Conservation (phyloP, 2,113 vertebrate genomes). For the Calypte anna region DNA sequence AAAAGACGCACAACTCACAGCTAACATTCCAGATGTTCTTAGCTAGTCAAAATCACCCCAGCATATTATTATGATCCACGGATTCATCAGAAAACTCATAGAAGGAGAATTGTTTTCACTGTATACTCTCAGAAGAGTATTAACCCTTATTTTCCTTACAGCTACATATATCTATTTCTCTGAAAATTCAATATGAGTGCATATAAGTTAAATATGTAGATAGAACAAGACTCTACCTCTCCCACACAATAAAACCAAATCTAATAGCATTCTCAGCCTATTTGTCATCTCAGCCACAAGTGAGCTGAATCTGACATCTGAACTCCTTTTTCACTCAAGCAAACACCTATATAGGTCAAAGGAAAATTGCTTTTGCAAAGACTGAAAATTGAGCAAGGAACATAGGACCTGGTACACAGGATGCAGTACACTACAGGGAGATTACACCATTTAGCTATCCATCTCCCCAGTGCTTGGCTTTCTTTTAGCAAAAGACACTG, state of each 20-base stretch:
- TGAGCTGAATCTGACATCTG: background rate
- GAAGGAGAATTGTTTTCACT: background rate
- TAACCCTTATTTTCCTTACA: background rate
- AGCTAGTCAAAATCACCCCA: background rate
- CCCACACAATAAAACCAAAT: background rate
- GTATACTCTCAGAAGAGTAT: background rate
- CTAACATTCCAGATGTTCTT: background rate
- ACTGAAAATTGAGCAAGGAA: slow-evolving; percentile 56
- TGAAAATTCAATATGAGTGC: background rate
- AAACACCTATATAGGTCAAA: slow-evolving; percentile 48
- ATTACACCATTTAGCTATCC: background rate
- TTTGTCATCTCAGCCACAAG: background rate
- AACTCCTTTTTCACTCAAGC: slow-evolving; percentile 39
- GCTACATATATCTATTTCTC: background rate
- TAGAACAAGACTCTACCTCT: background rate
- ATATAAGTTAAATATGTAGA: background rate
- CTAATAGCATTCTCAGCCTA: background rate
- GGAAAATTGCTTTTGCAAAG: slow-evolving; percentile 64
- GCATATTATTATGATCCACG: background rate
- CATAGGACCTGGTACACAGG: background rate
- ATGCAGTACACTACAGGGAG: background rate
- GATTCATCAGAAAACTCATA: background rate
- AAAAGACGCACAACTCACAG: background rate
- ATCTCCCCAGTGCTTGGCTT: background rate
- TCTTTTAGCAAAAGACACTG: background rate